Conservation (phyloP, 2,113 vertebrate genomes). For the Protomyctophum bolini region DNA sequence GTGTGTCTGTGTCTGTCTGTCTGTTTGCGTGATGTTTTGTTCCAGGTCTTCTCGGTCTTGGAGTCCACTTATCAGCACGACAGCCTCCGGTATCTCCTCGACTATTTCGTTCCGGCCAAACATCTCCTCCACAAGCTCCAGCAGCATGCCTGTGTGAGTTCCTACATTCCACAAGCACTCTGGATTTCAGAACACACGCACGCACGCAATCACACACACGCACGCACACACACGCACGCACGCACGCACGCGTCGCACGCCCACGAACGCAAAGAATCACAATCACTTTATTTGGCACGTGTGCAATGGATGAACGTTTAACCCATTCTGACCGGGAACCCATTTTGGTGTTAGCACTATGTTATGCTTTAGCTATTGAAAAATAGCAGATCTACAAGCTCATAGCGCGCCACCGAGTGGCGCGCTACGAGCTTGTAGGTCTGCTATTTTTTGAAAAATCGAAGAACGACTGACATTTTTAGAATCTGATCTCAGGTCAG, state of each 20-base stretch:
- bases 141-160: conserved; percentile 92
- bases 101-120: conserved; percentile 92
- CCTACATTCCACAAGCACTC: conserved; percentile 6
- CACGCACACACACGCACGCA: neutral
- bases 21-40: neutral
- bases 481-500: too few species aligned
- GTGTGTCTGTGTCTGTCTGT: neutral
- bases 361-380: too few species aligned
- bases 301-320: conserved; percentile 13
- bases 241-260: conserved; percentile 5
- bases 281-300: neutral
- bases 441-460: too few species aligned
- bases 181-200: neutral
- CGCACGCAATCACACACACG: neutral
- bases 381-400: too few species aligned
- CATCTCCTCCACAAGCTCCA: conserved; percentile 90
- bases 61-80: conserved; percentile 91
- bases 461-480: too few species aligned
- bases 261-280: conserved; percentile 2
- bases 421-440: too few species aligned
- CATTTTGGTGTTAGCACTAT: too few species aligned
- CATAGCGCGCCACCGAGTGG: too few species aligned
- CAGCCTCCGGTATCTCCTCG: conserved; percentile 88
- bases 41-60: conserved; percentile 87
- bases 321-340: conserved; percentile 19